Conservation (phyloP, 92 coral and sea anemone genomes). For the Plumapathes pennacea region DNA sequence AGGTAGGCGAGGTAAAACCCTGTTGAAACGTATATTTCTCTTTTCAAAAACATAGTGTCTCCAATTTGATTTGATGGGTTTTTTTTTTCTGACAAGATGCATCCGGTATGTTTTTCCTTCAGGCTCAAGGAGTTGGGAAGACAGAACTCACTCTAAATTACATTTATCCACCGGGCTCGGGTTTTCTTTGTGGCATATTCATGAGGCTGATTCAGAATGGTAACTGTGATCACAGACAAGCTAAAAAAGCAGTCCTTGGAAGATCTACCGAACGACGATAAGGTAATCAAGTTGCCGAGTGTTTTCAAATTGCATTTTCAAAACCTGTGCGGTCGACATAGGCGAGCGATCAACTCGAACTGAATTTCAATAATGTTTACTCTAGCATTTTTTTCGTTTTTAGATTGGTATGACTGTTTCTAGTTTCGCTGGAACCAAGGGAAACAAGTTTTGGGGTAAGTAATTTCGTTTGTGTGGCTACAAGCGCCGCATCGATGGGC, state of each 20-base stretch:
- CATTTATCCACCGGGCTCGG: constrained; percentile 57
- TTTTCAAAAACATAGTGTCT: constrained; percentile 11
- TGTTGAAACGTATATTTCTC: no score
- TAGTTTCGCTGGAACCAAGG: no score
- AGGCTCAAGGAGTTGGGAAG: constrained; percentile 69
- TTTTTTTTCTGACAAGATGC: constrained; percentile 33
- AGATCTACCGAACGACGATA: constrained; percentile 81
- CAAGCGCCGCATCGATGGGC: no score
- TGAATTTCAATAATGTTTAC: constrained; percentile 69
- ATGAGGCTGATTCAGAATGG: constrained; percentile 78
- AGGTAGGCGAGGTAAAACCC: no score
- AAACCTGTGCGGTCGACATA: constrained; percentile 10
- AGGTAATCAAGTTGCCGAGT: constrained; percentile 41
- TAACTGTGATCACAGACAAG: constrained; percentile 91
- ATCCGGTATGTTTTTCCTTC: constrained; percentile 77
- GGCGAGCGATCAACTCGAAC: constrained; percentile 44
- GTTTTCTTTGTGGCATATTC: constrained; percentile 51
- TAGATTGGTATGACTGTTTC: constrained; percentile 22
- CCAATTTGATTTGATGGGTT: constrained; percentile 4
- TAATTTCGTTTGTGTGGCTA: no score
- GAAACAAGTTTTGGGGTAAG: no score
- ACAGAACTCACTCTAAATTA: constrained; percentile 41
- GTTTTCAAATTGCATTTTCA: constrained; percentile 15
- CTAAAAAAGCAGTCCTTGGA: constrained; percentile 91
- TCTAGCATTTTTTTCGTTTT: constrained; percentile 9